phyloP scores from a whole-genome alignment of 2,888 invertebrate species.

The Agrochola circellaris region DNA sequence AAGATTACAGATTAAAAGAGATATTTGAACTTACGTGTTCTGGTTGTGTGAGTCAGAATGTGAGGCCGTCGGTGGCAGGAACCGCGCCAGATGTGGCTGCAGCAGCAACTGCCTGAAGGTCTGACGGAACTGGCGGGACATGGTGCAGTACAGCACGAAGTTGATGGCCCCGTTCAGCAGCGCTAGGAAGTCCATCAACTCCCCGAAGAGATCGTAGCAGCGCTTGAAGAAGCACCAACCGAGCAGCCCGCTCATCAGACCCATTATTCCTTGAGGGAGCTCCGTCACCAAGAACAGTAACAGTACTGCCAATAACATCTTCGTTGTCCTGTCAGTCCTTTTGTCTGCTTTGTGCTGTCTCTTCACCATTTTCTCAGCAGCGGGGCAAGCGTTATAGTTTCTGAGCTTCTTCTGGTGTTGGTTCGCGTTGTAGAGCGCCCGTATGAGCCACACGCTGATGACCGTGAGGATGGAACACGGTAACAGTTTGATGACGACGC shows the following conservation, averaged over 20 bases:
- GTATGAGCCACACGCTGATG: conserved; percentile 93
- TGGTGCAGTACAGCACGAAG: conserved; percentile 97
- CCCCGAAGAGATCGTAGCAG: conserved; percentile 95
- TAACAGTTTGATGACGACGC: conserved; percentile 94
- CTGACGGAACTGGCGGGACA: conserved; percentile 97
- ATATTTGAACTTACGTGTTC: conserved; percentile 91
- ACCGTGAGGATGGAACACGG: conserved; percentile 95
- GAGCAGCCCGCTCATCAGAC: conserved; percentile 93
- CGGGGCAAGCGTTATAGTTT: conserved; percentile 91
- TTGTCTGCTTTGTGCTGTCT: conserved; percentile 92
- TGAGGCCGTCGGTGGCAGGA: conserved; percentile 90
- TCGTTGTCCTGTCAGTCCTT: conserved; percentile 96
- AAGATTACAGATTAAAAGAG: conserved; percentile 1
- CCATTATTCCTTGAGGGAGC: conserved; percentile 95
- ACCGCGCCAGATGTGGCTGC: conserved; percentile 91
- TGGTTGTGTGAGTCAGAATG: conserved; percentile 92
- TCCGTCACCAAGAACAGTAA: conserved; percentile 97
- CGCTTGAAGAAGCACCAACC: conserved; percentile 94
- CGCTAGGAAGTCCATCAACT: conserved; percentile 97
- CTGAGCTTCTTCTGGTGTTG: conserved; percentile 93
- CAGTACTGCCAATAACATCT: conserved; percentile 96
- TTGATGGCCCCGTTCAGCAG: conserved; percentile 97
- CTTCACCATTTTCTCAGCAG: conserved; percentile 86
- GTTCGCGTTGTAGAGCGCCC: conserved; percentile 94
- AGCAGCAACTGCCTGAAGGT: conserved; percentile 94